phyloP scores from a whole-genome alignment of 2,797 vertebrate species.

The Eupleurogrammus muticus region DNA sequence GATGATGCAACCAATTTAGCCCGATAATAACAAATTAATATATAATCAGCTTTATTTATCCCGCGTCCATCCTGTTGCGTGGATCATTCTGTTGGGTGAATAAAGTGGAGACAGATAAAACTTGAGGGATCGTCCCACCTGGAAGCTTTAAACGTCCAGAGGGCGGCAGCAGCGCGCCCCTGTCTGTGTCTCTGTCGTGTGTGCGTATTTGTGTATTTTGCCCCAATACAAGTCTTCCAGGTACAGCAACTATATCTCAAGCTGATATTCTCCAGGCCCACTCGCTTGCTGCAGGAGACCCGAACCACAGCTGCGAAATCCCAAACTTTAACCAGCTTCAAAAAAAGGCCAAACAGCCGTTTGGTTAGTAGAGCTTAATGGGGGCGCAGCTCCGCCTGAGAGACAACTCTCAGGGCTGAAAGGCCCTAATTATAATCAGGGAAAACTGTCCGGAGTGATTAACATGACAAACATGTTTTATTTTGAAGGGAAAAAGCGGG shows the following conservation, averaged over 20 bases:
- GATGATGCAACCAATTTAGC: too few relatives aligned
- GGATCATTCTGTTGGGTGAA: constrained; percentile 24
- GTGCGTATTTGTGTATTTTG: too few relatives aligned
- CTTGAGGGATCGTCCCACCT: constrained; percentile 14
- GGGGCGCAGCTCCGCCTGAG: neutral
- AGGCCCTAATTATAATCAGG: fast-evolving
- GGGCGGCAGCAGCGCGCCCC: constrained; percentile 75
- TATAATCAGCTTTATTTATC: too few relatives aligned
- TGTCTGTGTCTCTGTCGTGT: constrained; percentile 13
- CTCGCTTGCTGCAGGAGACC: neutral
- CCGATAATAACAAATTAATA: too few relatives aligned
- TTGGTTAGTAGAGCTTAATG: too few relatives aligned
- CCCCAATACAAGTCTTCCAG: constrained; percentile 35
- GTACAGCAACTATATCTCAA: neutral
- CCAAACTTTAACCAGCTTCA: neutral
- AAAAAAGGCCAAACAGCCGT: neutral
- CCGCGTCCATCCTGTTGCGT: neutral
- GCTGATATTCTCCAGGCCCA: neutral
- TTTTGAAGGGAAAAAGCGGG: neutral
- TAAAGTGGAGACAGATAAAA: constrained; percentile 12
- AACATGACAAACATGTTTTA: neutral
- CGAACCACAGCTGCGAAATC: neutral
- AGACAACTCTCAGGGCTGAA: fast-evolving
- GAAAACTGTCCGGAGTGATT: neutral
- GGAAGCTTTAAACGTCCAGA: constrained; percentile 53